Percentiles rank a stretch among this genome's conserved stretches.
phyloP scores from a whole-genome alignment of 2,888 invertebrate species.

The Drosophila ustulata region DNA sequence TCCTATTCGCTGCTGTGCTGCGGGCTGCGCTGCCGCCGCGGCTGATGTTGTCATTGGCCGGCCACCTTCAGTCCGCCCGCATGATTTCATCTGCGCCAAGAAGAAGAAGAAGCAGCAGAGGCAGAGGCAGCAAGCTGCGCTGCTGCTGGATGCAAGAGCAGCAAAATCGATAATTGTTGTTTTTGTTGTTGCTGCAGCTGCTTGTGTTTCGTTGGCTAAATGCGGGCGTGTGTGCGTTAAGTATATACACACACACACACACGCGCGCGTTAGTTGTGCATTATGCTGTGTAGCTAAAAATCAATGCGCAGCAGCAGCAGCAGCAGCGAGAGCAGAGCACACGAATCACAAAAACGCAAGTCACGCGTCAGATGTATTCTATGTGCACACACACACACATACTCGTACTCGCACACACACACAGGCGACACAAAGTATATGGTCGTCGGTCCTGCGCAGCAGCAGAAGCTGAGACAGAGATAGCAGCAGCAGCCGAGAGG shows the following conservation, averaged over 20 bases:
- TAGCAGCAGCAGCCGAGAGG: slow-evolving; percentile 78
- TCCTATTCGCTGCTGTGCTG: slow-evolving; percentile 22
- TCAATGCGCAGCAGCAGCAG: slow-evolving; percentile 67
- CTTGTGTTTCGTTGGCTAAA: slow-evolving; percentile 79
- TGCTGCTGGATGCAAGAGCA: slow-evolving; percentile 61
- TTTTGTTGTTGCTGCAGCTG: slow-evolving; percentile 69
- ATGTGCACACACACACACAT: slow-evolving; percentile 29
- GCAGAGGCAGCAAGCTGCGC: neutral
- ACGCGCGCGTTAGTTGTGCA: slow-evolving; percentile 41
- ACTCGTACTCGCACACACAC: slow-evolving; percentile 12
- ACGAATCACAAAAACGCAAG: slow-evolving; percentile 81
- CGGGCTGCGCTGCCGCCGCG: slow-evolving; percentile 29
- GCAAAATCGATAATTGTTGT: slow-evolving; percentile 54
- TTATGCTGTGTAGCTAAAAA: slow-evolving; percentile 79
- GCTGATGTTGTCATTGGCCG: slow-evolving; percentile 62
- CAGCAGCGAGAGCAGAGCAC: slow-evolving; percentile 55
- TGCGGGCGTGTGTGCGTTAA: slow-evolving; percentile 76
- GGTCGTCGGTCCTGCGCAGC: slow-evolving; percentile 74
- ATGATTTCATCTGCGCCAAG: slow-evolving; percentile 75
- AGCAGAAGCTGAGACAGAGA: slow-evolving; percentile 77
- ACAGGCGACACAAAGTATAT: slow-evolving; percentile 37
- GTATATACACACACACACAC: slow-evolving; percentile 18
- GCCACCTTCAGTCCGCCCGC: slow-evolving; percentile 58
- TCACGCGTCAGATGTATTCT: slow-evolving; percentile 58
- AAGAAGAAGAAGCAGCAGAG: slow-evolving; percentile 25